Conservation (phyloP, 2,888 invertebrate genomes). For the Ditylenchus weischeri region DNA sequence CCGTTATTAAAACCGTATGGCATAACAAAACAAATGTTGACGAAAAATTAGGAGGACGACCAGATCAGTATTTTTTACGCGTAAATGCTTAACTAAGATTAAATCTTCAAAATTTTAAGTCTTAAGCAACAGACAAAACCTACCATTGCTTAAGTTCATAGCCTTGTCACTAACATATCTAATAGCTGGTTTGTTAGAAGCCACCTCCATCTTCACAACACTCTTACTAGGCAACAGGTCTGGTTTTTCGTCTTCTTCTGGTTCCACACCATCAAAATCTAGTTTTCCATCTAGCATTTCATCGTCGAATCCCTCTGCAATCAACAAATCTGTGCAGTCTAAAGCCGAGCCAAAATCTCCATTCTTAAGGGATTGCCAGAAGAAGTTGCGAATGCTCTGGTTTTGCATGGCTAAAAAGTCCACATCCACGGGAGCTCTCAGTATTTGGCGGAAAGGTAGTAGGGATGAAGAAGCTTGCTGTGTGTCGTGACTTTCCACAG, state of each 20-base stretch:
- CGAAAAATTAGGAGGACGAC: too few species aligned
- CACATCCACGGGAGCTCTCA: slow-evolving; percentile 14
- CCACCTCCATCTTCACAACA: neutral
- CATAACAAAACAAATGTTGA: too few species aligned
- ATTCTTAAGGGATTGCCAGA: slow-evolving; percentile 1
- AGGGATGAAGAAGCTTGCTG: slow-evolving; percentile 1
- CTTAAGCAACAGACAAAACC: too few species aligned
- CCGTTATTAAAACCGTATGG: too few species aligned
- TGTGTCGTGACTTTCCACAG: neutral
- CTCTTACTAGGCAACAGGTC: neutral
- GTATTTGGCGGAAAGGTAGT: slow-evolving; percentile 6
- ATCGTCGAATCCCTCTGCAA: neutral
- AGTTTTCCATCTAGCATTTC: too few species aligned
- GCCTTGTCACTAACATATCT: slow-evolving; percentile 19
- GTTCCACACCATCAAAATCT: neutral
- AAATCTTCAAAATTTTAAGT: too few species aligned
- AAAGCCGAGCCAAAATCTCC: slow-evolving; percentile 9
- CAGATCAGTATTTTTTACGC: too few species aligned
- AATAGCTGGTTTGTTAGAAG: slow-evolving; percentile 15
- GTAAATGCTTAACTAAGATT: too few species aligned
- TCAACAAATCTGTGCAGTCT: slow-evolving; percentile 24
- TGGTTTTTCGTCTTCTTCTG: too few species aligned
- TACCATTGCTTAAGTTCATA: slow-evolving; percentile 9
- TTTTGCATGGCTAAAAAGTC: slow-evolving; percentile 24
- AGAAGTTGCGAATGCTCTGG: slow-evolving; percentile 14